Evolutionary conservation across 64 coral and sea anemone genomes (phyloP).

Genomic region (Dendronephthya gigantea): DNA sequence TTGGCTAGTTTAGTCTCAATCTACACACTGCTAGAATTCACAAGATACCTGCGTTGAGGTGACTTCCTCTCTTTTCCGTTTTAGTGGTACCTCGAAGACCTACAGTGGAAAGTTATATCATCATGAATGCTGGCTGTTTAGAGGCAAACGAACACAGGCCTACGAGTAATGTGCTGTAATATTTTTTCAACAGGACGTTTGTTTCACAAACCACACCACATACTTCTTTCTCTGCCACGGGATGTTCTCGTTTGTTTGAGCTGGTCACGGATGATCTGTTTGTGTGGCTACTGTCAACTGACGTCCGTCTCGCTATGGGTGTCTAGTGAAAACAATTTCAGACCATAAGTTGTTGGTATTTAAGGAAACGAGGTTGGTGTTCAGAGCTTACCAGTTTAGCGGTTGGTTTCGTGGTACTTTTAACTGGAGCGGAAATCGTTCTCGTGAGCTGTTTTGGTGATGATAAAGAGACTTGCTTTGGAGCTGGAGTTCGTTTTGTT

Average conservation of each 20-base stretch:
- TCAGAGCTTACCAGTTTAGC: not conserved
- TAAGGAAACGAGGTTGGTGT: not conserved
- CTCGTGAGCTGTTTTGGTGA: not conserved
- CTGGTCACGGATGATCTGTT: not conserved
- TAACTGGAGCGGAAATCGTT: not conserved
- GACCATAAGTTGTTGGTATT: not conserved
- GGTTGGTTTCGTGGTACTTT: not conserved
- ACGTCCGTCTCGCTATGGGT: not conserved
- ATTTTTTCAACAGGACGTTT: no score
- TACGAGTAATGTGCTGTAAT: no score
- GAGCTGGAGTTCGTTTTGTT: not conserved
- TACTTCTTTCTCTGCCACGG: not conserved
- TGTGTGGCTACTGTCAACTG: not conserved
- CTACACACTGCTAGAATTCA: not conserved
- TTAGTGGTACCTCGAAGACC: slow-evolving; percentile 25
- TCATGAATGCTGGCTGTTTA: not conserved
- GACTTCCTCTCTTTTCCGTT: slow-evolving; percentile 35
- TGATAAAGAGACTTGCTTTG: not conserved
- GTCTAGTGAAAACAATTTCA: not conserved
- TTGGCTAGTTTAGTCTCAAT: not conserved
- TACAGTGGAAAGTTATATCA: not conserved
- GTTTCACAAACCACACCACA: not conserved
- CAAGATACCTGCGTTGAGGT: not conserved
- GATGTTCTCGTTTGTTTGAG: not conserved
- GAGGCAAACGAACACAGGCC: not conserved